A percentile compares a stretch with the other conserved stretches of the same genome.
Conservation (phyloP, 1,140 invertebrate genomes). For the Linepithema humile region DNA sequence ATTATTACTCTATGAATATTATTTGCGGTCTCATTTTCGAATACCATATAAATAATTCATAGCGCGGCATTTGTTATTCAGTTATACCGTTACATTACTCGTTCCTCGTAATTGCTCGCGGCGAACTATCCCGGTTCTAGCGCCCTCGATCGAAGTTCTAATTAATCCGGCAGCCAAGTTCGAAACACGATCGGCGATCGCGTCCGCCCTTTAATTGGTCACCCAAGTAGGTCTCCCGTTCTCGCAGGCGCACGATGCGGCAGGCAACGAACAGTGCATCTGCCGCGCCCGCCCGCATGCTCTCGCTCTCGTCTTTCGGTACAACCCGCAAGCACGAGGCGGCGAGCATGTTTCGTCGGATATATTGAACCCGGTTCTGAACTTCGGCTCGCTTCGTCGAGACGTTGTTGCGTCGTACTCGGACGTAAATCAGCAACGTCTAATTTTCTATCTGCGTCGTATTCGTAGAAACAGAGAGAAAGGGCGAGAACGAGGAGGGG, state of each 20-base stretch:
- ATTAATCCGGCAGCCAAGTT: conserved; percentile 55
- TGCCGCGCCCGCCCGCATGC: not conserved
- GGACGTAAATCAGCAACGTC: conserved; percentile 66
- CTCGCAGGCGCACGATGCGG: conserved; percentile 26
- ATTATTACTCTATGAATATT: not conserved
- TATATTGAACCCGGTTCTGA: conserved; percentile 37
- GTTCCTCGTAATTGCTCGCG: conserved; percentile 46
- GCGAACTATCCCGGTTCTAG: conserved; percentile 41
- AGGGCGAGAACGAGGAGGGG: not conserved
- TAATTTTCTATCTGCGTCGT: conserved; percentile 64
- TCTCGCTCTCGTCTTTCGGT: not conserved
- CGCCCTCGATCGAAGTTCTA: conserved; percentile 47
- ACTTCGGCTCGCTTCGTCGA: conserved; percentile 29
- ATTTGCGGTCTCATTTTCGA: not conserved
- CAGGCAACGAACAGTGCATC: not conserved
- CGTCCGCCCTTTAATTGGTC: conserved; percentile 52
- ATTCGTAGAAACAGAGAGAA: not conserved
- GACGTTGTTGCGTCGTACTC: conserved; percentile 45
- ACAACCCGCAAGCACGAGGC: not conserved
- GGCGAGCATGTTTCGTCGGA: conserved; percentile 11
- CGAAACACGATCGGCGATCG: conserved; percentile 56
- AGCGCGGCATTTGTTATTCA: conserved; percentile 31
- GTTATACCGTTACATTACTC: conserved; percentile 39
- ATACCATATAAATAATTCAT: conserved; percentile 48
- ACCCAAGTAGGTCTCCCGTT: conserved; percentile 49